Evolutionary conservation across 1,140 invertebrate species (phyloP), one percentile per base, ranked within the genome.

Genomic region (Papilio dardanus): DNA sequence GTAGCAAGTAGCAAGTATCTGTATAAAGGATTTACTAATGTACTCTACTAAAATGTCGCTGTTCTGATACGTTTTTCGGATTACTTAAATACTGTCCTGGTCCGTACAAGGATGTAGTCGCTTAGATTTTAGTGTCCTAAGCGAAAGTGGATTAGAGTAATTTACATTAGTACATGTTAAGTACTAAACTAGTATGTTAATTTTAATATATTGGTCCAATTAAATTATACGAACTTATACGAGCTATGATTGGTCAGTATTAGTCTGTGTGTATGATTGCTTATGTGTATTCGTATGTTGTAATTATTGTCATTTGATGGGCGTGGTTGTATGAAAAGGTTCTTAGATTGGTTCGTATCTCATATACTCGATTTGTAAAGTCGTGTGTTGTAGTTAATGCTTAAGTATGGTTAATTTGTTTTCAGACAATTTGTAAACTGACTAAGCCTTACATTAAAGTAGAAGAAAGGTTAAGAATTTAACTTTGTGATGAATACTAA

Each of bases 271-370:
- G 81, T 65, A 76, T 71, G 35, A 74, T 74, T 81, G 78, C 74
- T 75, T 74, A 80, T 31, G n/a, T n/a, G 19, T 77, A 65, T 71
- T 14, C 74, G 73, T 83, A 77, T 86, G 79, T 83, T 78, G 80
- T 87, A 85, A 89, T 88, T 85, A 84, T 83, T 89, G 84, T 90
- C 86, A 84, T 85, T 86, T 81, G 77, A 78, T 84, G 76, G 88
- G 88, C 88, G 88, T 89, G 84, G 84, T 76, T 82, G 58, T 65
- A 30, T 65, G 50, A 69, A 62, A 7, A 75, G 75, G 73, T 76
- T 62, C 76, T 66, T 77, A 84, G 79, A 87, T 84, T 84, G 81
- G 83, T 76, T 77, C 80, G 83, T 86, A 83, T 81, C 77, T 76
- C 71, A 76, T 71, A 74, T 80, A 31, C 37, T 78, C 75, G 78